Evolutionary conservation across 2,113 vertebrate species (phyloP), one percentile per base, ranked within the genome.

Genomic region (Lethenteron reissneri): DNA sequence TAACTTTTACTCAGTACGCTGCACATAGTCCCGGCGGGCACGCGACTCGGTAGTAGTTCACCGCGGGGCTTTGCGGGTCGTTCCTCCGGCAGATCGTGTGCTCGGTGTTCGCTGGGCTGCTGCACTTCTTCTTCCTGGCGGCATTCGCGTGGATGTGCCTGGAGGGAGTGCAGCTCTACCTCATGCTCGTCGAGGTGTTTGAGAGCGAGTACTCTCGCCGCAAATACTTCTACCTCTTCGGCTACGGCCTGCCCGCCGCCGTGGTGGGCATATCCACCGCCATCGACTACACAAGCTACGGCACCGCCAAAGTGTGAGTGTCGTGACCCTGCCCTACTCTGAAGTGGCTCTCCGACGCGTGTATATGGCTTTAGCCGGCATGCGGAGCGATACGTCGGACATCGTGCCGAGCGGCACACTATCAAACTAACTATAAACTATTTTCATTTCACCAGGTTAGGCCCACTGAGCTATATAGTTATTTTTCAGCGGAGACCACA

Each of bases 131-230:
- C 84, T 99, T 99, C 80, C 79, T 99, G 84, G 88, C 94, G 2
- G 94, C 94, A 21, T 97, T 97, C 82, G 96, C 94, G 0, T 99
- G 94, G 94, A 99, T 99, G 94, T 94, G 97, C 78, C 81, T 99
- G 79, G 94, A 99, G 75, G 94, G 94, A 0, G 90, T 97, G 70
- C 94, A 99, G 80, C 90, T 99, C 58, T 99, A 99, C 79, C 90
- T 99, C 78, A 90, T 99, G 92, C 81, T 99, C 80, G 91, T 99
- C 80, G 94, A 99, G 78, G 94, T 99, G 74, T 99, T 99, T 1
- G 94, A 99, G 82, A 96, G 92, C 0, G 94, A 99, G 71, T 90
- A 92, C 75, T 99, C 94, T 0, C 85, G 92, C 2, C 81, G 84
- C 5, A 89, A 89, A 70, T 96, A 95, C 77, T 99, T 96, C 80